phyloP scores from a whole-genome alignment of 1,140 invertebrate genomes.

The Zelostemma sp. region DNA sequence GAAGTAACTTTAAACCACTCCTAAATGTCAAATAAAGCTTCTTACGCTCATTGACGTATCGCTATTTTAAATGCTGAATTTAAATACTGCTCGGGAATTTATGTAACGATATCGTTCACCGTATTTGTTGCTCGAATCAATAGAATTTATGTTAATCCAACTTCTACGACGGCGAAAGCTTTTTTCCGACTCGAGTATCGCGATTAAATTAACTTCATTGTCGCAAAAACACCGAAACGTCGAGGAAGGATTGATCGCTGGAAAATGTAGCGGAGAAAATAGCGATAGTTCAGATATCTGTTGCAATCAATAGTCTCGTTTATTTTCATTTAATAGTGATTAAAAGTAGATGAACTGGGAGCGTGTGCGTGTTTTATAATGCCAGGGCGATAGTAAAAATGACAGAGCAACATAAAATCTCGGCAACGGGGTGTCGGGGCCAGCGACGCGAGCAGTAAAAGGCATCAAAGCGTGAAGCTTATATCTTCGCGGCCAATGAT shows the following conservation, averaged over 20 bases:
- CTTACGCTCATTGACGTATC: conserved; percentile 24
- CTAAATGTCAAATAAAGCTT: conserved; percentile 42
- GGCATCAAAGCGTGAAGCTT: conserved; percentile 2
- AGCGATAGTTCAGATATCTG: neutral
- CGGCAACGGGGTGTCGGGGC: neutral
- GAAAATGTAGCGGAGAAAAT: too few relatives aligned
- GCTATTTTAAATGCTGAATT: conserved; percentile 23
- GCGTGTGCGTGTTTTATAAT: conserved; percentile 4
- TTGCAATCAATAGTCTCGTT: neutral
- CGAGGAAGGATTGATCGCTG: too few relatives aligned
- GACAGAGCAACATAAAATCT: neutral
- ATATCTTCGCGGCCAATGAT: neutral
- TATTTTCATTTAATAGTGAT: neutral
- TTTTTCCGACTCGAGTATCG: neutral
- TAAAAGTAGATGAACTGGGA: neutral
- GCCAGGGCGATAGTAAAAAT: conserved; percentile 1
- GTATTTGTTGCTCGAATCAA: conserved; percentile 14
- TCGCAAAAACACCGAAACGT: neutral
- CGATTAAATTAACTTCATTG: neutral
- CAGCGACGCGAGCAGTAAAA: conserved; percentile 1
- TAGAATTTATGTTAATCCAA: conserved; percentile 16
- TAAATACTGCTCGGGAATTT: conserved; percentile 23
- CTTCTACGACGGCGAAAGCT: neutral
- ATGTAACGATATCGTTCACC: conserved; percentile 10
- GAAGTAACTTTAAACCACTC: conserved; percentile 20